phyloP scores from a whole-genome alignment of 2,113 vertebrate species.

The Rhipidura dahli region DNA sequence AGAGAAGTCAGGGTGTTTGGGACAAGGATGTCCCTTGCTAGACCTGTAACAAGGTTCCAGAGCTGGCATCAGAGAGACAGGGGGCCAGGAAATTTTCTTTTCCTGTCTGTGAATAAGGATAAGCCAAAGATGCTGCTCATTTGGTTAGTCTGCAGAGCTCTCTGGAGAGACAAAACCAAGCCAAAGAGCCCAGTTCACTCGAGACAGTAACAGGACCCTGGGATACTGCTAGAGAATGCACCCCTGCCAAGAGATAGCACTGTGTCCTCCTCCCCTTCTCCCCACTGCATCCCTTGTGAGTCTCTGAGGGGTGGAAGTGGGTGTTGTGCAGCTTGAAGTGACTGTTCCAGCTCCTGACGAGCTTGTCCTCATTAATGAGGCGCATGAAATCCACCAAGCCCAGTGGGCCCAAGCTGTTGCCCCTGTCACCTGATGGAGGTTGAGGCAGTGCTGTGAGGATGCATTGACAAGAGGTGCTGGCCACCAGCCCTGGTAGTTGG shows the following conservation, averaged over 20 bases:
- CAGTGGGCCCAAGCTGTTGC: neutral
- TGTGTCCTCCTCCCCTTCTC: neutral
- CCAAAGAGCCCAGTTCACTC: neutral
- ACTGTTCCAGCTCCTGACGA: neutral
- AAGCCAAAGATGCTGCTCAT: neutral
- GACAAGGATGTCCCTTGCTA: neutral
- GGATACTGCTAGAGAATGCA: neutral
- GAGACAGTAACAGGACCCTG: neutral
- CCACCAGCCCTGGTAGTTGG: neutral
- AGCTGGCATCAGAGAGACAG: neutral
- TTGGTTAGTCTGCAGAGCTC: neutral
- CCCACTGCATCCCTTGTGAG: neutral
- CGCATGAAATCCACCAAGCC: neutral
- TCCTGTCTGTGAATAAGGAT: neutral
- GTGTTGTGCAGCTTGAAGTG: neutral
- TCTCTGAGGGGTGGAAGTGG: rapidly evolving
- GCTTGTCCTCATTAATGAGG: slow-evolving; percentile 6
- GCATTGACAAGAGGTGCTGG: slow-evolving; percentile 8
- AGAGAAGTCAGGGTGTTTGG: neutral
- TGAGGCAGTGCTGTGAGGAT: neutral
- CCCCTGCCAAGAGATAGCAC: neutral
- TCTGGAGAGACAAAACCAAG: neutral
- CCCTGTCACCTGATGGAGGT: neutral
- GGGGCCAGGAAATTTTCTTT: neutral
- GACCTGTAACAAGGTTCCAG: neutral